phyloP scores from a whole-genome alignment of 2,113 vertebrate genomes.

The Lamprologus callipterus region DNA sequence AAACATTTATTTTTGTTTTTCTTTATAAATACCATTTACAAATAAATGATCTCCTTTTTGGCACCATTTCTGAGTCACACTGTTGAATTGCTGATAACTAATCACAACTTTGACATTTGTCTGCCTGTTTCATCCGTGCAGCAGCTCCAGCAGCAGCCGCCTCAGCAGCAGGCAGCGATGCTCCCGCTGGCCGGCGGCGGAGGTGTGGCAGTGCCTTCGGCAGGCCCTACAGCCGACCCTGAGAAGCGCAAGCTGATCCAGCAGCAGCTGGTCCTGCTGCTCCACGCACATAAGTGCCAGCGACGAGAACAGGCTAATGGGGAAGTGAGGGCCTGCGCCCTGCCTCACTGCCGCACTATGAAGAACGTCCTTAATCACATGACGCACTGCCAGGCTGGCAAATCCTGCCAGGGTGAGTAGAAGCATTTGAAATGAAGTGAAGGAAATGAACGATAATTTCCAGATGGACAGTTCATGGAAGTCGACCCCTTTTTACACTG shows the following conservation, averaged over 20 bases:
- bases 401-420: slow-evolving; percentile 93
- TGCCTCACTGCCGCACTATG: slow-evolving; percentile 96
- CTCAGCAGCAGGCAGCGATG: slow-evolving; percentile 79
- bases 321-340: slow-evolving; percentile 87
- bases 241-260: slow-evolving; percentile 99
- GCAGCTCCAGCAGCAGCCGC: slow-evolving; percentile 76
- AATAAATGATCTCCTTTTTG: background rate
- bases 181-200: slow-evolving; percentile 70
- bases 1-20: background rate
- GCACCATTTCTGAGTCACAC: background rate
- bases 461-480: background rate
- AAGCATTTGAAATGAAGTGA: background rate
- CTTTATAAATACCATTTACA: background rate
- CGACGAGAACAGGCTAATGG: slow-evolving; percentile 94
- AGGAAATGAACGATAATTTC: background rate
- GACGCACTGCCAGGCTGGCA: slow-evolving; percentile 98
- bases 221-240: slow-evolving; percentile 92
- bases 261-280: slow-evolving; percentile 97
- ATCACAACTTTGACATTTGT: background rate
- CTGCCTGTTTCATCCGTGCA: background rate
- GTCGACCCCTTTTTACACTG: background rate
- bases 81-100: background rate
- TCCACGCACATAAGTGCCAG: slow-evolving; percentile 98
- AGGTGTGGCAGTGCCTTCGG: slow-evolving; percentile 79
- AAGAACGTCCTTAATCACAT: slow-evolving; percentile 99